Evolutionary conservation across 2,797 vertebrate species (phyloP).

Genomic region (Enteromius thamalakanensis): DNA sequence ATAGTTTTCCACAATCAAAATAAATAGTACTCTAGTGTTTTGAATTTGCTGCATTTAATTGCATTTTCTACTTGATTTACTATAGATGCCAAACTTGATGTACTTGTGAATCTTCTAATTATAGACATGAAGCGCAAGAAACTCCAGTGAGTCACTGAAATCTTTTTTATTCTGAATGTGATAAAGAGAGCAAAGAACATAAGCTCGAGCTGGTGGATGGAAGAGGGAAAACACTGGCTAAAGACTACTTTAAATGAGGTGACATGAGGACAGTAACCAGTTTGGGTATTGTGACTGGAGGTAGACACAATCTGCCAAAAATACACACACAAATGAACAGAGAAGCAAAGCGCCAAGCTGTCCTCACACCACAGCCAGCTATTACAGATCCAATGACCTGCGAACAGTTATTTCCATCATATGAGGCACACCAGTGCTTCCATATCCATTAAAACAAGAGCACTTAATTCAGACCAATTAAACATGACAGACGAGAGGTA

Average conservation of each 20-base stretch:
- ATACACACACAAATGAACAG: constrained; percentile 35
- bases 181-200: not conserved
- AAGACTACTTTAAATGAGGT: constrained; percentile 34
- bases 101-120: constrained; percentile 10
- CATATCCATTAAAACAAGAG: constrained; percentile 45
- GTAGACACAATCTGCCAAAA: constrained; percentile 35
- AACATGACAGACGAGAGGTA: constrained; percentile 5
- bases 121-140: not conserved
- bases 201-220: not conserved
- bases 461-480: constrained; percentile 40
- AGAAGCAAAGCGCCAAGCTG: constrained; percentile 8
- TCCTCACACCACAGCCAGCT: not conserved
- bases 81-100: not conserved
- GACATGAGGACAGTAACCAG: constrained; percentile 30
- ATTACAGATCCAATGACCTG: constrained; percentile 32
- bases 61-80: not conserved
- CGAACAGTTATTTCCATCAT: constrained; percentile 42
- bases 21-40: not conserved
- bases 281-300: not conserved
- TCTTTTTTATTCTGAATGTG: not conserved
- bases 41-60: not conserved
- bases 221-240: not conserved
- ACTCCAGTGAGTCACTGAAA: not conserved
- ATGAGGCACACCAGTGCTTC: constrained; percentile 22
- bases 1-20: too few species aligned